These are phyloP conservation scores for Brenthis hecate DNA, from an alignment of 2,888 invertebrate genomes.

Conservation along the genomic window DNA sequence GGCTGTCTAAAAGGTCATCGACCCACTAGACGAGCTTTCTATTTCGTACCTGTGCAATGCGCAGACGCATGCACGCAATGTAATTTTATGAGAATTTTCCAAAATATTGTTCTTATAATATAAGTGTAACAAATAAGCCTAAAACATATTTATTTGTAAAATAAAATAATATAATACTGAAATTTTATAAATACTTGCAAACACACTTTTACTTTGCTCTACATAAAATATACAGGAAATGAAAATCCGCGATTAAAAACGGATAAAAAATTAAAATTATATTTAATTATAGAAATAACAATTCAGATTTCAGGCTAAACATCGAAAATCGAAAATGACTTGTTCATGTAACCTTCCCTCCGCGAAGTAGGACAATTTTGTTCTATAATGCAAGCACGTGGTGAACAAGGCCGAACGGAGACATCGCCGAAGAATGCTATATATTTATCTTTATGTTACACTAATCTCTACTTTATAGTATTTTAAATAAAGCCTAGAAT, in stretches of 20 bases:
- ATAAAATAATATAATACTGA: neutral
- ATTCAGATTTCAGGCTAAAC: no score
- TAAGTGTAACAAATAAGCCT: neutral
- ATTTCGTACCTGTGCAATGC: slow-evolving; percentile 53
- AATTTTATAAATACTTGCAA: no score
- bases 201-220: no score
- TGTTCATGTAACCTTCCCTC: slow-evolving; percentile 22
- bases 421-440: slow-evolving; percentile 24
- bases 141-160: neutral
- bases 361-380: slow-evolving; percentile 30
- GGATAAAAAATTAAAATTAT: no score
- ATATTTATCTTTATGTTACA: slow-evolving; percentile 8
- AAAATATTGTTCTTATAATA: neutral
- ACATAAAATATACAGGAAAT: no score
- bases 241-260: no score
- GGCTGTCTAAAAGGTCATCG: slow-evolving; percentile 49
- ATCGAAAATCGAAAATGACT: neutral
- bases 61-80: slow-evolving; percentile 16
- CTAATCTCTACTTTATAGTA: slow-evolving; percentile 11
- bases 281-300: no score
- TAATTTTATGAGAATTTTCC: neutral
- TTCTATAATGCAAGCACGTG: slow-evolving; percentile 53
- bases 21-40: slow-evolving; percentile 61
- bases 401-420: slow-evolving; percentile 58
- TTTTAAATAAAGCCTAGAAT: neutral